These are phyloP conservation scores for Callorhinus ursinus DNA, from an alignment of 2,113 vertebrate genomes.

Conservation along the genomic window DNA sequence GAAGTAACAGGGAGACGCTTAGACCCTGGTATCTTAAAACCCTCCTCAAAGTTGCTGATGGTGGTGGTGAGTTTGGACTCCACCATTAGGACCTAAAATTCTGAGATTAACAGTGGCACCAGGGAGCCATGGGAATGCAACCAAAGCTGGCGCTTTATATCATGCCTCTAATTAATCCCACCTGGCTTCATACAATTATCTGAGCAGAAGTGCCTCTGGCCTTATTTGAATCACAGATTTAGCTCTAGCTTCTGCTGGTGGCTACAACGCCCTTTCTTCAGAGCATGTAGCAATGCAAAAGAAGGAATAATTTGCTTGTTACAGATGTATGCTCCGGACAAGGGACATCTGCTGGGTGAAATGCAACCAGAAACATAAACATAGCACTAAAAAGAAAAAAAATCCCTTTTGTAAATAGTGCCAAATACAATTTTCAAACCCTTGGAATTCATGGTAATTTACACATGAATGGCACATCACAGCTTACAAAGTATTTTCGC, in stretches of 20 bases:
- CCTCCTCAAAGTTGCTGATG: not conserved
- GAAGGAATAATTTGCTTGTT: slow-evolving; percentile 34
- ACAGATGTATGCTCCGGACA: not conserved
- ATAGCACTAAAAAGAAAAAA: not conserved
- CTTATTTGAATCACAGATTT: not conserved
- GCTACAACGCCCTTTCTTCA: not conserved
- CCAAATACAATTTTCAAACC: slow-evolving; percentile 39
- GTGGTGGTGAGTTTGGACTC: not conserved
- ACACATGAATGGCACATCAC: not conserved
- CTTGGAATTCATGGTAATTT: slow-evolving; percentile 22
- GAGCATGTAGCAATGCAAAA: not conserved
- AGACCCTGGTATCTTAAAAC: not conserved
- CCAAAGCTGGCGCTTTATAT: not conserved
- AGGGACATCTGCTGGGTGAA: not conserved
- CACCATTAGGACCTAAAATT: not conserved
- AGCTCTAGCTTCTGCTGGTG: not conserved
- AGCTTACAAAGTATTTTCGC: not conserved
- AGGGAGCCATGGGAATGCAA: not conserved
- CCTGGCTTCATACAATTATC: not conserved
- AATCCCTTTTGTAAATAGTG: not conserved
- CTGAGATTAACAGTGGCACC: not conserved
- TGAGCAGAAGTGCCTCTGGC: slow-evolving; percentile 15
- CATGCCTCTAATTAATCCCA: slow-evolving; percentile 16
- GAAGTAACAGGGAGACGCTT: not conserved
- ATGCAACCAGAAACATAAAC: slow-evolving; percentile 22